Percentiles rank a stretch among this genome's conserved stretches.
Evolutionary conservation across 2,113 vertebrate genomes (phyloP).

Genomic region (Sterrhoptilus dennistouni): DNA sequence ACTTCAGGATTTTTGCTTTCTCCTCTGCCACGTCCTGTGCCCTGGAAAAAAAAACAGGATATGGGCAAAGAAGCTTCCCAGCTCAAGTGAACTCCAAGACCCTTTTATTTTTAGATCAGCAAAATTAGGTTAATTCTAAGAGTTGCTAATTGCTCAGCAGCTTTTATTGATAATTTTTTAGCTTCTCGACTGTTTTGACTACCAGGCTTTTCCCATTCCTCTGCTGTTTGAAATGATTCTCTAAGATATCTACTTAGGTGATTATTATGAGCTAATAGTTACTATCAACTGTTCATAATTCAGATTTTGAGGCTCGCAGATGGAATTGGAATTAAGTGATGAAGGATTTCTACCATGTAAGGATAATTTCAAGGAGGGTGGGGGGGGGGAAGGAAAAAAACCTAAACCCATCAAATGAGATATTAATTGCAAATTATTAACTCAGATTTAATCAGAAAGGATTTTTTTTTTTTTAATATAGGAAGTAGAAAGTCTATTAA

Average conservation of each 20-base stretch:
- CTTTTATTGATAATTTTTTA: neutral
- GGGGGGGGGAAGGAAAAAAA: accelerated
- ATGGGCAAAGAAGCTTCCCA: neutral
- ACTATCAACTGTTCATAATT: neutral
- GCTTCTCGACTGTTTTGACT: neutral
- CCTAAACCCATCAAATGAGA: neutral
- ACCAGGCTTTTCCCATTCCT: neutral
- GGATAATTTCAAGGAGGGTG: neutral
- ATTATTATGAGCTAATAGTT: neutral
- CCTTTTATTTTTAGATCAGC: neutral
- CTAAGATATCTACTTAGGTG: neutral
- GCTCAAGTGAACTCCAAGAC: neutral
- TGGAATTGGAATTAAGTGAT: neutral
- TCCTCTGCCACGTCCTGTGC: neutral
- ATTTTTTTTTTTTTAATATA: neutral
- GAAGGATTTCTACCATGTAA: neutral
- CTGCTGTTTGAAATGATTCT: neutral
- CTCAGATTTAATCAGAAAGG: neutral
- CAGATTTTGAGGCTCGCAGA: neutral
- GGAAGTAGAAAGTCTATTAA: slow-evolving; percentile 13
- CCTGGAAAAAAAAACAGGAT: neutral
- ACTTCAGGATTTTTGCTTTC: accelerated
- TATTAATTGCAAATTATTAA: neutral
- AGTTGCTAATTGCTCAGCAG: neutral
- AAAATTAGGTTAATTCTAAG: neutral